Base-by-base conservation (phyloP, 2,797 vertebrate species). In the Poliocrania exsul region DNA sequence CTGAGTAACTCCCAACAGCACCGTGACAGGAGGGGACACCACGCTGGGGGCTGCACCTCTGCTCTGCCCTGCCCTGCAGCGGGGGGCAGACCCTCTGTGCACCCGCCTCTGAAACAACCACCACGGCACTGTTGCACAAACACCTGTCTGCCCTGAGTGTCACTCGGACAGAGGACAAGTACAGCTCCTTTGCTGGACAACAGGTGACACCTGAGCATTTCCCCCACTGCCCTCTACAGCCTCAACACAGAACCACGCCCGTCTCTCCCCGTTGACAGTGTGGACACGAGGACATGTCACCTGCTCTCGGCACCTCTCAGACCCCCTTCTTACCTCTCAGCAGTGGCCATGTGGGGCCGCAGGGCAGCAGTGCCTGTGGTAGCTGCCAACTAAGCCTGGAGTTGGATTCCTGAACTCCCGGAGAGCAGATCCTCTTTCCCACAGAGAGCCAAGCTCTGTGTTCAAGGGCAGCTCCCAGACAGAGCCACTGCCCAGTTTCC, bases 221-320 rank as follows among this genome's bases (percentile, higher is more conserved):
- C 28, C 46, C 65, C 9, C 83, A 9, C 28, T 16, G 38, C 35
- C 54, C 42, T 4, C 35, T 44, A 7, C 0, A 1, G 35, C 54
- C 49, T 3, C 2, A 18, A 12, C 7, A 0, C 16, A 3, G 37
- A 5, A 2, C 37, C 0, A 0, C 1, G 1, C 13, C 42, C 5
- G 2, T 8, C 54, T 56, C 50, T 61, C 70, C 24, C n/a, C 5
- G 0, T 11, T 5, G 24, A 6, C 47, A 16, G 6, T 35, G 58
- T 1, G 24, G 64, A 25, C 31, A 3, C 1, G 2, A n/a, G 70
- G 35, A 15, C 25, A 0, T 0, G 1, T 49, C 33, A 6, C 28
- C 66, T 19, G 51, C 62, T 10, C 46, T 3, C 31, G 6, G 31
- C 31, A 2, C 3, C 75, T 15, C 79, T 13, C 58, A 5, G 37